Percentiles rank a stretch among this genome's conserved stretches.
These are phyloP conservation scores for Deroplatys truncata DNA, from an alignment of 2,888 invertebrate species.

Conservation along the genomic window DNA sequence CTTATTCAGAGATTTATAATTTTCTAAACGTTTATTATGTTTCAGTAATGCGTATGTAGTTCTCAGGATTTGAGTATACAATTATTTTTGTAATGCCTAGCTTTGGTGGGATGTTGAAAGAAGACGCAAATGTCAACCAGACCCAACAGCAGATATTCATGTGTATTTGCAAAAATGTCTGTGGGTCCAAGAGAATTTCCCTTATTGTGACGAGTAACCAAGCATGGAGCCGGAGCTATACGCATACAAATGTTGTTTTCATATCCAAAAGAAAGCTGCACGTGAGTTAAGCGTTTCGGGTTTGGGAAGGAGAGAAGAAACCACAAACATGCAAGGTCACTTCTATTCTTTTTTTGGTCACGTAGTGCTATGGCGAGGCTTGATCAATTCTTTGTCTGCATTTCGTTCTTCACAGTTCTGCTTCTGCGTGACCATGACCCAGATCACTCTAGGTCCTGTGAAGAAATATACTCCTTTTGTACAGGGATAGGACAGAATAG, in stretches of 20 bases:
- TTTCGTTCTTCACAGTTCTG: background rate
- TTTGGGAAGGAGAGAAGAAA: background rate
- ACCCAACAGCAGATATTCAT: no score
- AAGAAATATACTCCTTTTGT: no score
- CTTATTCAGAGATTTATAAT: no score
- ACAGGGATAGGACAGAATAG: no score
- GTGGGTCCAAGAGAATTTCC: no score
- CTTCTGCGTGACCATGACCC: background rate
- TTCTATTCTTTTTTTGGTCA: background rate
- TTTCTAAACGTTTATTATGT: no score
- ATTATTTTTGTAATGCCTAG: no score
- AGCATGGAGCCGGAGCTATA: background rate
- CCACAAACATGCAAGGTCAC: background rate
- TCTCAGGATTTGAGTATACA: no score
- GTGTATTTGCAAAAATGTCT: no score
- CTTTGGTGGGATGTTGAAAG: no score
- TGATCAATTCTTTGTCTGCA: background rate
- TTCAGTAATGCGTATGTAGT: no score
- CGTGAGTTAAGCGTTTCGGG: background rate
- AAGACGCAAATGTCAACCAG: no score
- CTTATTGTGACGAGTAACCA: background rate
- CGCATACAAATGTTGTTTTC: background rate
- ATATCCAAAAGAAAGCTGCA: background rate
- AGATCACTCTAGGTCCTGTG: background rate
- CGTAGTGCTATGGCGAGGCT: background rate